These are phyloP conservation scores for Octodon degus DNA, from an alignment of 2,113 vertebrate genomes.

Conservation along the genomic window DNA sequence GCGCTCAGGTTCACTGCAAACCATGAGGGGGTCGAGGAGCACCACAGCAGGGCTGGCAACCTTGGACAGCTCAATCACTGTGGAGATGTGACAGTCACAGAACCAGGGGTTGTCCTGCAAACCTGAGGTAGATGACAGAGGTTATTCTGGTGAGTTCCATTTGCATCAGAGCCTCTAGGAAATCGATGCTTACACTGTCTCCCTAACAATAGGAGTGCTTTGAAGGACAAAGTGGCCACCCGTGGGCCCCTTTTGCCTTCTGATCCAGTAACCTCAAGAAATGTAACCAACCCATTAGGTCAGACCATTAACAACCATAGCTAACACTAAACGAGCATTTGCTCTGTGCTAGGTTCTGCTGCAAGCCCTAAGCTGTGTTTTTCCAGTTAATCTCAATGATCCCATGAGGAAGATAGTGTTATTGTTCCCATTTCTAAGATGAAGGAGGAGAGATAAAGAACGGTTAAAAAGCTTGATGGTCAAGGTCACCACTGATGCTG, in stretches of 20 bases:
- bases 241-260: neutral
- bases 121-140: constrained; percentile 85
- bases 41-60: constrained; percentile 86
- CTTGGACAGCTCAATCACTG: constrained; percentile 95
- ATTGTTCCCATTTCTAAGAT: neutral
- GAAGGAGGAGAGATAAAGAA: neutral
- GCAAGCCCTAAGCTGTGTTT: neutral
- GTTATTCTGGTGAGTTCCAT: neutral
- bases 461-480: neutral
- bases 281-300: neutral
- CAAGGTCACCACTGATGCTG: neutral
- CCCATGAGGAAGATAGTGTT: neutral
- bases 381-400: constrained; percentile 9
- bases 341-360: neutral
- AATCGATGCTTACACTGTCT: neutral
- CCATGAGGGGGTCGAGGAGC: constrained; percentile 92
- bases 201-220: neutral
- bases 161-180: neutral
- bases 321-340: neutral
- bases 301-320: neutral
- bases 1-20: constrained; percentile 92
- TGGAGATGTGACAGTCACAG: constrained; percentile 97
- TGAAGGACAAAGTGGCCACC: neutral
- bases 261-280: neutral
- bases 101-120: constrained; percentile 98